Conservation (phyloP, 2,888 invertebrate species). For the Drosophila flavopinicola region DNA sequence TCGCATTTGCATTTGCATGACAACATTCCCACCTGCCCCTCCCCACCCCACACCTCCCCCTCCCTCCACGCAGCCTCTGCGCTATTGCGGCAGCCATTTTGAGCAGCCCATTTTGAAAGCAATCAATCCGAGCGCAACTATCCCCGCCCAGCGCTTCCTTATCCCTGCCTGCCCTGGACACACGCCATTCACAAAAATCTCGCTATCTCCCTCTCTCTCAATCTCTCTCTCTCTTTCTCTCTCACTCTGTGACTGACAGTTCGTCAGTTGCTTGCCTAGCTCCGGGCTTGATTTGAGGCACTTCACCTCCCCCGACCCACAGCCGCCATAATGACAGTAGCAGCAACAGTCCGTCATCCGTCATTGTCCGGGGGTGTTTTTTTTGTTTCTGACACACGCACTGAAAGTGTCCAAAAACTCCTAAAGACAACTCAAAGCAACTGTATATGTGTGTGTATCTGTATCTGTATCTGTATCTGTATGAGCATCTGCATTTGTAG, state of each 20-base stretch:
- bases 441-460: slow-evolving; percentile 42
- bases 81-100: slow-evolving; percentile 50
- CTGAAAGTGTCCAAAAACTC: slow-evolving; percentile 70
- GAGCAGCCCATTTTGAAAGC: slow-evolving; percentile 64
- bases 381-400: slow-evolving; percentile 36
- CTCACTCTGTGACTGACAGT: slow-evolving; percentile 67
- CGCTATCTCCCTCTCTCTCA: slow-evolving; percentile 4
- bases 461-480: slow-evolving; percentile 18
- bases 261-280: slow-evolving; percentile 62
- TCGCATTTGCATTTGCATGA: slow-evolving; percentile 42
- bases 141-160: not conserved
- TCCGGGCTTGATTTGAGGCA: slow-evolving; percentile 66
- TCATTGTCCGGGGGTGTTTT: slow-evolving; percentile 73
- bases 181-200: slow-evolving; percentile 52
- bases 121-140: slow-evolving; percentile 64
- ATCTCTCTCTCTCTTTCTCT: too few relatives aligned
- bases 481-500: slow-evolving; percentile 17
- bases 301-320: slow-evolving; percentile 39
- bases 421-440: slow-evolving; percentile 76
- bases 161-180: slow-evolving; percentile 26
- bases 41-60: not conserved
- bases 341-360: slow-evolving; percentile 60
- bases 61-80: slow-evolving; percentile 23
- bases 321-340: slow-evolving; percentile 68
- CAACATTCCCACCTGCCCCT: slow-evolving; percentile 12